Base-by-base conservation (phyloP, 1,140 invertebrate genomes). In the Xylocopa sonorina region DNA sequence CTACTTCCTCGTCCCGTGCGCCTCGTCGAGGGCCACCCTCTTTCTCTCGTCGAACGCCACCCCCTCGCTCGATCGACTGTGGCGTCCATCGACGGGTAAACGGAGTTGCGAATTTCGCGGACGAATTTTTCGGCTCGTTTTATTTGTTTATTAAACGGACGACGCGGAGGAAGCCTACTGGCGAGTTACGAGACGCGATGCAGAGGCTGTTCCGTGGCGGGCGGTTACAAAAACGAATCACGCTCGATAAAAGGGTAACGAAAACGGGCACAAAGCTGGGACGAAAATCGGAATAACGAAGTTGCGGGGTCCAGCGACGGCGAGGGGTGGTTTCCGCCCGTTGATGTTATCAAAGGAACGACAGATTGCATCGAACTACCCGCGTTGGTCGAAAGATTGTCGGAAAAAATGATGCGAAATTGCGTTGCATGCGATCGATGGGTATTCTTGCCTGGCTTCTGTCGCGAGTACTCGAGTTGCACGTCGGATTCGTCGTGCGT, bases 21-120 rank as follows among this genome's bases (percentile, higher is more conserved):
- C 81, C 63, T 46, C 60, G 43, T 46, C 51, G 32, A 41, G 2
- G 18, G n/a, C 7, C 10, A 21, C 51, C 50, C 1, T 14, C 24
- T n/a, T 34, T 14, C 57, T 21, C 51, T 53, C 41, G n/a, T n/a
- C n/a, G n/a, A n/a, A n/a, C n/a, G 14, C 82, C 80, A 73, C 80
- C 80, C 67, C 80, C 53, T 34, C 78, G 76, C 57, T 7, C 4
- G 27, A 32, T 48, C 63, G 43, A n/a, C 64, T 53, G 83, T n/a
- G n/a, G n/a, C n/a, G n/a, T 80, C 18, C 78, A 76, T 53, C 80
- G 82, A 46, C 69, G 76, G 50, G 24, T 9, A 32, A 78, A 78
- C 53, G 32, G 48, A 48, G 66, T 77, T 48, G n/a, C 43, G 32
- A 77, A 77, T 67, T 50, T 66, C 27, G n/a, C 27, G 34, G 34